These are phyloP conservation scores for Clarias laeviceps DNA, from an alignment of 2,797 vertebrate genomes.

Conservation along the genomic window DNA sequence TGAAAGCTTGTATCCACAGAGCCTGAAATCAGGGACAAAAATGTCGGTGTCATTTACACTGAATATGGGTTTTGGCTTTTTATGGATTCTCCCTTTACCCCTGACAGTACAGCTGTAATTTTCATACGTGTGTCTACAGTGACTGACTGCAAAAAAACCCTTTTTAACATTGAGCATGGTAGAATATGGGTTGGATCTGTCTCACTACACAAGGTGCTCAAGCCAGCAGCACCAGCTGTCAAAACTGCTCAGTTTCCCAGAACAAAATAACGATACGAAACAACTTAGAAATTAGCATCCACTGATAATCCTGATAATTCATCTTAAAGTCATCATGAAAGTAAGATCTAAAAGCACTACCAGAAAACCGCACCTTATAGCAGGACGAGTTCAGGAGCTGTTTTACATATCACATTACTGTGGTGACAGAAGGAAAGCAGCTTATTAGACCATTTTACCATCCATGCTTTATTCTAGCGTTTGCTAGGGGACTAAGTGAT, in stretches of 20 bases:
- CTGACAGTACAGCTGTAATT: neutral
- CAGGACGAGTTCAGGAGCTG: neutral
- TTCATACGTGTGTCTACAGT: neutral
- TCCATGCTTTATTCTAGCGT: neutral
- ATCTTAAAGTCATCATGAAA: neutral
- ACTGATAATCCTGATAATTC: neutral
- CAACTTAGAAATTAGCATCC: neutral
- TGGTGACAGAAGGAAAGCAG: slow-evolving; percentile 1
- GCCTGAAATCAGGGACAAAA: neutral
- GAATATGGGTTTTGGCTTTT: neutral
- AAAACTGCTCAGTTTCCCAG: neutral
- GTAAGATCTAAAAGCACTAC: neutral
- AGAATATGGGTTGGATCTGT: neutral
- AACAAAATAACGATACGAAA: neutral
- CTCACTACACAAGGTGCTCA: neutral
- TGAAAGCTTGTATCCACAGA: neutral
- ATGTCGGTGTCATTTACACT: neutral
- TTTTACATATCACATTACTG: neutral
- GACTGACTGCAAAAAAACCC: neutral
- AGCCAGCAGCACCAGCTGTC: neutral
- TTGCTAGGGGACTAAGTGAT: neutral
- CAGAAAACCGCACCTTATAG: neutral
- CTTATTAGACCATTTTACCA: neutral
- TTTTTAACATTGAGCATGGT: neutral
- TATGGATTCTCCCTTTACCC: neutral